Conservation (phyloP, 2,888 invertebrate genomes). For the Leistus spinibarbis region DNA sequence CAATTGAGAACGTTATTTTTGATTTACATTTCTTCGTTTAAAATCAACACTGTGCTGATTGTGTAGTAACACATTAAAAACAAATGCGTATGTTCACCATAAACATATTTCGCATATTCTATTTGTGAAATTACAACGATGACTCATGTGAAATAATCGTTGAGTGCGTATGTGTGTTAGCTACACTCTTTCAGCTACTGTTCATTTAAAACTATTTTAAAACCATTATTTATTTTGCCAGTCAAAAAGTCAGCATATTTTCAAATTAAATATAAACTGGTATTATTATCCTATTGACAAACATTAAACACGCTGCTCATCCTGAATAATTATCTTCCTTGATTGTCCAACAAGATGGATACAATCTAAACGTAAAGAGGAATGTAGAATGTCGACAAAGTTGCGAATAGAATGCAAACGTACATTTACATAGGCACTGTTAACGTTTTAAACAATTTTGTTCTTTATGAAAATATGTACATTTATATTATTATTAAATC, state of each 20-base stretch:
- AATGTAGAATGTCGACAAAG: no score
- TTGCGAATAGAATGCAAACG: no score
- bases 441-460: no score
- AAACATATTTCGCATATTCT: constrained; percentile 14
- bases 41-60: background rate
- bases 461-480: no score
- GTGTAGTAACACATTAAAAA: background rate
- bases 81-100: background rate
- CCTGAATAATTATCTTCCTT: background rate
- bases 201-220: constrained; percentile 34
- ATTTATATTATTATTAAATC: no score
- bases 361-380: constrained; percentile 1
- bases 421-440: no score
- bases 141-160: constrained; percentile 8
- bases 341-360: background rate
- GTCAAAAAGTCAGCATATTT: background rate
- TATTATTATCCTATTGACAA: background rate
- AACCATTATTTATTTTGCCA: constrained; percentile 26
- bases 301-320: background rate
- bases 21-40: constrained; percentile 2
- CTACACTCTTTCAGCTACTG: constrained; percentile 9
- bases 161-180: constrained; percentile 14
- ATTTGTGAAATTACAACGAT: constrained; percentile 21
- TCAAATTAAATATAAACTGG: background rate
- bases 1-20: constrained; percentile 6